Conservation (phyloP, 2,113 vertebrate species). For the Hassar affinis region DNA sequence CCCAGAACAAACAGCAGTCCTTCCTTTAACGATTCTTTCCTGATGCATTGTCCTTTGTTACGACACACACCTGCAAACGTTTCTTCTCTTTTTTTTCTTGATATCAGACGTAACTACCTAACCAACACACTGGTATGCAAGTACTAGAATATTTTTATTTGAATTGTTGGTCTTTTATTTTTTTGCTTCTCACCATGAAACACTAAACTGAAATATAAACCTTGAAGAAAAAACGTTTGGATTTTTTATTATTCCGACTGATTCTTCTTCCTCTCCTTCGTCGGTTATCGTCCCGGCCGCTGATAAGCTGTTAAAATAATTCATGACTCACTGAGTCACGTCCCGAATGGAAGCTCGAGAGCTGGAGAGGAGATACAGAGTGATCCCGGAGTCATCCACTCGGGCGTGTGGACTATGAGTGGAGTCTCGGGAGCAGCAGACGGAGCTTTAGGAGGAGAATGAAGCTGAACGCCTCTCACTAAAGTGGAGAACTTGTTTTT, state of each 20-base stretch:
- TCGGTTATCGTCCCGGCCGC: background rate
- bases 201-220: conserved; percentile 6
- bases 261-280: background rate
- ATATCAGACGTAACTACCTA: conserved; percentile 80
- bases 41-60: conserved; percentile 59
- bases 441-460: background rate
- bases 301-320: conserved; percentile 16
- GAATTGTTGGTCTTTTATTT: background rate
- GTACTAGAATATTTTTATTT: conserved; percentile 30
- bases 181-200: conserved; percentile 28
- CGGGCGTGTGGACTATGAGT: background rate
- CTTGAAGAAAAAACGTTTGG: background rate
- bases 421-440: conserved; percentile 9
- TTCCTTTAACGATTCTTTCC: conserved; percentile 80
- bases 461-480: background rate
- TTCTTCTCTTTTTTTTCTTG: conserved; percentile 69
- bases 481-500: background rate
- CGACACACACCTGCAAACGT: conserved; percentile 71
- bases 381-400: conserved; percentile 21
- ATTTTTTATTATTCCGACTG: background rate
- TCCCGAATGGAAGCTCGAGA: conserved; percentile 1
- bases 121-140: conserved; percentile 75
- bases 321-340: conserved; percentile 14
- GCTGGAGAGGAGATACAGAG: background rate
- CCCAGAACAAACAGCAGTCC: conserved; percentile 90